These are phyloP conservation scores for Formica exsecta DNA, from an alignment of 1,140 invertebrate genomes.

Conservation along the genomic window DNA sequence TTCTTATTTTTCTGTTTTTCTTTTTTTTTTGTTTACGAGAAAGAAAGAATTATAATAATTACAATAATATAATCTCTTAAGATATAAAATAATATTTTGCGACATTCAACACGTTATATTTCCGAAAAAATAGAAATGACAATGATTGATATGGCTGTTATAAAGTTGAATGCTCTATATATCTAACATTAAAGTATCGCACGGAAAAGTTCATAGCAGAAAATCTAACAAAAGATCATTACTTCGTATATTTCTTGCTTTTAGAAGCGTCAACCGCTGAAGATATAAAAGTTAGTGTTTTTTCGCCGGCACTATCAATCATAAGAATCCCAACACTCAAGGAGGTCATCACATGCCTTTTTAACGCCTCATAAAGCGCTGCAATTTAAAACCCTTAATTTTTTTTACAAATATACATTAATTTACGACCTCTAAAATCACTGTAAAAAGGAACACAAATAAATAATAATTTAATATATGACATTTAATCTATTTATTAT, in stretches of 20 bases:
- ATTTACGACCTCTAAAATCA: neutral
- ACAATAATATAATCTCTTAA: neutral
- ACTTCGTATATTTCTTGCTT: slow-evolving; percentile 9
- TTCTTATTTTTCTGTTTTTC: neutral
- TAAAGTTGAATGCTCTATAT: slow-evolving; percentile 7
- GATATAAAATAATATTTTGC: slow-evolving; percentile 1
- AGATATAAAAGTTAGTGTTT: slow-evolving; percentile 33
- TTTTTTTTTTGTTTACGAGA: neutral
- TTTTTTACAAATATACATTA: neutral
- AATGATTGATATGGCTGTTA: slow-evolving; percentile 14
- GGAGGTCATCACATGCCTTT: neutral
- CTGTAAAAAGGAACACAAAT: neutral
- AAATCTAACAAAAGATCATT: slow-evolving; percentile 16
- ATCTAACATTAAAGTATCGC: neutral
- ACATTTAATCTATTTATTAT: neutral
- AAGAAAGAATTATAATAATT: neutral
- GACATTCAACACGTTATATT: slow-evolving; percentile 8
- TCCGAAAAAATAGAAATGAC: slow-evolving; percentile 12
- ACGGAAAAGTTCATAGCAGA: slow-evolving; percentile 34
- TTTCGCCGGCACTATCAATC: slow-evolving; percentile 30
- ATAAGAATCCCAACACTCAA: slow-evolving; percentile 11
- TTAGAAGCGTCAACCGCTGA: neutral
- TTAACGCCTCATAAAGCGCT: neutral
- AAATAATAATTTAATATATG: neutral
- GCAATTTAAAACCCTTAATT: neutral